These are phyloP conservation scores for Liasis olivaceus DNA, from an alignment of 2,797 vertebrate genomes.

Conservation along the genomic window DNA sequence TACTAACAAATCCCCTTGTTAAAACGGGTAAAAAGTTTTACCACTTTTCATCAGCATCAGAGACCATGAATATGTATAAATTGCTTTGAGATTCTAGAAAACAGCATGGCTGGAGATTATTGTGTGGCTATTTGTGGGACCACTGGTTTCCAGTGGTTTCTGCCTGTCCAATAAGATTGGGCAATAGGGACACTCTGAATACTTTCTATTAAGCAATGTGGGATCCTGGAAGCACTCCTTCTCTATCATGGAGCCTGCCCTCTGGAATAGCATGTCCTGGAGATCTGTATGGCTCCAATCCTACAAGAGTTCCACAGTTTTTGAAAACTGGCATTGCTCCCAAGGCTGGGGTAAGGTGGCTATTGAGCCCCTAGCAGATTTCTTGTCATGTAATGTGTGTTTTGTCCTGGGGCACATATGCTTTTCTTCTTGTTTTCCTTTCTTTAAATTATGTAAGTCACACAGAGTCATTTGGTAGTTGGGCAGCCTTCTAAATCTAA, in stretches of 20 bases:
- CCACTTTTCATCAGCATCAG: neutral
- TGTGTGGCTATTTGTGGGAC: neutral
- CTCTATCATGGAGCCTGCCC: neutral
- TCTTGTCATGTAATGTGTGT: neutral
- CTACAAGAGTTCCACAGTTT: neutral
- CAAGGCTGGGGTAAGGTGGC: neutral
- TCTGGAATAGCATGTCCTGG: neutral
- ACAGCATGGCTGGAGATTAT: neutral
- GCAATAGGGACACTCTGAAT: neutral
- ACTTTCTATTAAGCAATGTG: neutral
- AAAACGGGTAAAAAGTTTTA: neutral
- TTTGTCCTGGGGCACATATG: neutral
- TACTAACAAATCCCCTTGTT: neutral
- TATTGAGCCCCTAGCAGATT: neutral
- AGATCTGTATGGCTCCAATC: neutral
- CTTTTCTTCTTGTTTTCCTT: neutral
- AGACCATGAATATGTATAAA: neutral
- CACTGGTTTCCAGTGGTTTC: neutral
- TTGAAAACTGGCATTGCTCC: neutral
- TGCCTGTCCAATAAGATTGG: neutral
- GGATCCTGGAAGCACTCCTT: neutral
- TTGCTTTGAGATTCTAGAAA: neutral
- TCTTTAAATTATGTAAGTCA: neutral
- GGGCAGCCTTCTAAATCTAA: neutral
- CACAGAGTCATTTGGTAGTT: neutral